These are phyloP conservation scores for Lasioglossum pauxillum DNA, from an alignment of 2,888 invertebrate species.

Conservation along the genomic window DNA sequence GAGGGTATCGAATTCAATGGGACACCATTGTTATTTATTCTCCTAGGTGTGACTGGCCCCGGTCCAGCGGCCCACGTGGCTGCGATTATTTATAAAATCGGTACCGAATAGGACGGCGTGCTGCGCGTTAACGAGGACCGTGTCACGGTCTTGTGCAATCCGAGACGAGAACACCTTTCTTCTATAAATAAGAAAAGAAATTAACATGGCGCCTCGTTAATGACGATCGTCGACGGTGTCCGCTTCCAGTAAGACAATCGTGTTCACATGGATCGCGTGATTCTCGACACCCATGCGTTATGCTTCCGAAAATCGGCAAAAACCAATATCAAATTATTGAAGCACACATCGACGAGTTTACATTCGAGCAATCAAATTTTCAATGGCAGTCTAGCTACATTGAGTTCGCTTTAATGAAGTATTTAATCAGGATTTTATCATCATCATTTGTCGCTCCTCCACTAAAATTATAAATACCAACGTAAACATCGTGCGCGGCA, in stretches of 20 bases:
- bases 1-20: constrained; percentile 71
- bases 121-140: constrained; percentile 65
- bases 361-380: not conserved
- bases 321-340: not conserved
- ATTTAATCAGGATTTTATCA: too few relatives aligned
- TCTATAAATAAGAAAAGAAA: constrained; percentile 52
- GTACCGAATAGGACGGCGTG: constrained; percentile 65
- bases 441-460: too few relatives aligned
- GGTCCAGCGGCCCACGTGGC: constrained; percentile 67
- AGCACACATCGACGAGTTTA: too few relatives aligned
- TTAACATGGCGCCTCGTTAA: constrained; percentile 53
- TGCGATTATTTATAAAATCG: constrained; percentile 72
- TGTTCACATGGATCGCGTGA: constrained; percentile 46
- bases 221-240: constrained; percentile 31
- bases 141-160: constrained; percentile 58
- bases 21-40: constrained; percentile 75
- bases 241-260: constrained; percentile 29
- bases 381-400: not conserved
- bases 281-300: constrained; percentile 38
- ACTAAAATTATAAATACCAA: not conserved
- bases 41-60: constrained; percentile 71
- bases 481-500: not conserved
- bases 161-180: constrained; percentile 45
- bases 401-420: too few relatives aligned
- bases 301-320: constrained; percentile 38